Conservation (phyloP, 2,888 invertebrate genomes). For the Seira ritae region DNA sequence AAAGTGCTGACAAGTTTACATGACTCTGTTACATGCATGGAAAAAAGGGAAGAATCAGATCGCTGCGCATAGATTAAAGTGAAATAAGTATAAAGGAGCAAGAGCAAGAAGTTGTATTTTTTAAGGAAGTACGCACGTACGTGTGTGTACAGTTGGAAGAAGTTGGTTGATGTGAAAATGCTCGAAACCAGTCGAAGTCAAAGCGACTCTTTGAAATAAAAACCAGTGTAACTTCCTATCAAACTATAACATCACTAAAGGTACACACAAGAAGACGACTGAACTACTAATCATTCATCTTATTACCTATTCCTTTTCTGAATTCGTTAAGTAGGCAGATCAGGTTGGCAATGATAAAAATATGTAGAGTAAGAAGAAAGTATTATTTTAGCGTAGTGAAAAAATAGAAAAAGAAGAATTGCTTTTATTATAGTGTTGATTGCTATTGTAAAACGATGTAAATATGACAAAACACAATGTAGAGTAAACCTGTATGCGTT, state of each 20-base stretch:
- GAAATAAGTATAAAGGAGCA: background rate
- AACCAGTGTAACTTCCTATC: slow-evolving; percentile 44
- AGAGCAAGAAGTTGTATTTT: too few relatives aligned
- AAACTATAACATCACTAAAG: slow-evolving; percentile 49
- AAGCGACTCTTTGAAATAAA: slow-evolving; percentile 28
- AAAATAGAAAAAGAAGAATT: background rate
- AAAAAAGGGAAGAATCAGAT: slow-evolving; percentile 9
- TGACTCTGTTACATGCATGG: slow-evolving; percentile 41
- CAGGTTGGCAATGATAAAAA: slow-evolving; percentile 20
- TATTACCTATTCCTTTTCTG: background rate
- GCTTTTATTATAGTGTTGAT: slow-evolving; percentile 34
- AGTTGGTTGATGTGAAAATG: background rate
- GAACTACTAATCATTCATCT: slow-evolving; percentile 51
- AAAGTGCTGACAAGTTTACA: slow-evolving; percentile 62
- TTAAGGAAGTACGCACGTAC: slow-evolving; percentile 34
- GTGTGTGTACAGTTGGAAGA: slow-evolving; percentile 13
- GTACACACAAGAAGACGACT: slow-evolving; percentile 17
- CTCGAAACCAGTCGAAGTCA: slow-evolving; percentile 37
- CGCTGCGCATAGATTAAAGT: slow-evolving; percentile 41
- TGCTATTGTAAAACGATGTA: slow-evolving; percentile 43
- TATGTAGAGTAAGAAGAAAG: background rate
- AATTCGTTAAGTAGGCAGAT: slow-evolving; percentile 49
- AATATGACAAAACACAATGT: slow-evolving; percentile 47
- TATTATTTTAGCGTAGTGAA: background rate
- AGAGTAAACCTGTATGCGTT: background rate